These are phyloP conservation scores for Ciconia stormi DNA, from an alignment of 2,113 vertebrate species.

Conservation along the genomic window DNA sequence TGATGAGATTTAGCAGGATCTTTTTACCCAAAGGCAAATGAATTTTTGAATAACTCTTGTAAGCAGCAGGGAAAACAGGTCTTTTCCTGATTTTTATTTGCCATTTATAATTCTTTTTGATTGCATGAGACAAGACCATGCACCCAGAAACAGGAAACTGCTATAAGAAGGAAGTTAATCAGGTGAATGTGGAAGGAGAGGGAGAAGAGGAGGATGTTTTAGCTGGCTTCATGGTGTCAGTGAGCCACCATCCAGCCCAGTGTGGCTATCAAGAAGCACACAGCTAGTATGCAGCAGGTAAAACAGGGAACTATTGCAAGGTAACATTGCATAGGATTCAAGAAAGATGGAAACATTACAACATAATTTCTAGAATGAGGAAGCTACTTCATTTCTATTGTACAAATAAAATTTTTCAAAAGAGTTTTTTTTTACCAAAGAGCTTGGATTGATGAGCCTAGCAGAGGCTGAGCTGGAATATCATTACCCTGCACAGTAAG, in stretches of 20 bases:
- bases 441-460: background rate
- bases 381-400: background rate
- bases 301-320: background rate
- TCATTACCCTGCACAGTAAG: background rate
- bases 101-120: background rate
- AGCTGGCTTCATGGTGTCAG: background rate
- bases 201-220: background rate
- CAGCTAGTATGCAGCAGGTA: background rate
- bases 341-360: background rate
- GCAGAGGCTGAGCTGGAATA: background rate
- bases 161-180: background rate
- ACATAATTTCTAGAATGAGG: background rate
- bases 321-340: background rate
- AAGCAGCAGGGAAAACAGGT: background rate
- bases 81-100: background rate
- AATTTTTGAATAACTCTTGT: background rate
- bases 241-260: background rate
- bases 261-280: background rate
- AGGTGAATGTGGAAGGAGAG: background rate
- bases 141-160: background rate
- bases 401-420: background rate
- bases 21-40: background rate
- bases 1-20: background rate
- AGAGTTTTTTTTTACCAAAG: background rate
- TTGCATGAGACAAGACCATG: background rate